phyloP scores from a whole-genome alignment of 2,113 vertebrate species.

The Erythrolamprus reginae region DNA sequence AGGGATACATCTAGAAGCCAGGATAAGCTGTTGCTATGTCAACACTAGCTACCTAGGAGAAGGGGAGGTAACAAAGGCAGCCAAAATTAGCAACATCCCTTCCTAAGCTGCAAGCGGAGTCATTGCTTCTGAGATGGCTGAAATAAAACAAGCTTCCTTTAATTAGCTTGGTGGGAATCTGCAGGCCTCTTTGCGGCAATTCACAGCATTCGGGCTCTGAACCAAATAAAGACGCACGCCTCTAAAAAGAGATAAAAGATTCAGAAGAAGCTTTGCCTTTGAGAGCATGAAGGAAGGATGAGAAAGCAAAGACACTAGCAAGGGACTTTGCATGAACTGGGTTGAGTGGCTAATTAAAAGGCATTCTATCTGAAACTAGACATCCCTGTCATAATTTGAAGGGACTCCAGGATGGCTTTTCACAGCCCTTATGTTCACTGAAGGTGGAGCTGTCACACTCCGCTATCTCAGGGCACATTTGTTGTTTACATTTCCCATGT shows the following conservation, averaged over 20 bases:
- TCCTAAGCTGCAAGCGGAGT: neutral
- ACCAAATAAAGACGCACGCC: neutral
- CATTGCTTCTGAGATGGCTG: neutral
- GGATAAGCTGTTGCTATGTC: neutral
- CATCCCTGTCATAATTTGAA: conserved; percentile 4
- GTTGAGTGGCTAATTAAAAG: conserved; percentile 5
- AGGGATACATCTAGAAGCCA: neutral
- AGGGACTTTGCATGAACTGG: rapidly evolving
- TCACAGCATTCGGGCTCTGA: conserved; percentile 21
- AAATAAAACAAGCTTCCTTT: conserved; percentile 37
- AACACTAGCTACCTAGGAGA: conserved; percentile 28
- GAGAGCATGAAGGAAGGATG: neutral
- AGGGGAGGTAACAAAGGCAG: conserved; percentile 20
- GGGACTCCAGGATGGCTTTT: neutral
- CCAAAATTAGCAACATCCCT: conserved; percentile 34
- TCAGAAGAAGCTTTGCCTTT: neutral
- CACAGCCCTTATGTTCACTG: neutral
- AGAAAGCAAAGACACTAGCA: neutral
- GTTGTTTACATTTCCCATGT: neutral
- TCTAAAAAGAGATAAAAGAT: rapidly evolving
- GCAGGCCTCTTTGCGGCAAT: conserved; percentile 25
- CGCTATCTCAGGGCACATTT: neutral
- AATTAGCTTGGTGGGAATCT: conserved; percentile 11
- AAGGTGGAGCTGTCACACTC: neutral
- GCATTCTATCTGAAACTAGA: neutral